Percentiles rank a stretch among this genome's conserved stretches.
Evolutionary conservation across 2,888 invertebrate species (phyloP).

Genomic region (Helicoverpa assulta): DNA sequence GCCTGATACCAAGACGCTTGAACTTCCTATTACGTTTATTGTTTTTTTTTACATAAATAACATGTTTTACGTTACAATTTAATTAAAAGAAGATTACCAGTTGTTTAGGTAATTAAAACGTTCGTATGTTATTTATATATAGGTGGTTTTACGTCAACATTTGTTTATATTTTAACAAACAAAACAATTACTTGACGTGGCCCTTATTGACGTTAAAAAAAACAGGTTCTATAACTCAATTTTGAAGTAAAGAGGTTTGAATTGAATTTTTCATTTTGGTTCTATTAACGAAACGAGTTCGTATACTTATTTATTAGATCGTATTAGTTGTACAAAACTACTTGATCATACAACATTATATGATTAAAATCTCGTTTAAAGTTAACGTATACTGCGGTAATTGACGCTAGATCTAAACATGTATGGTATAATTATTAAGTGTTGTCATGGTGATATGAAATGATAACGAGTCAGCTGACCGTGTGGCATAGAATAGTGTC

Average conservation of each 20-base stretch:
- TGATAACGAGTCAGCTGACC: conserved; percentile 80
- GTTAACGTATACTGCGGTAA: conserved; percentile 34
- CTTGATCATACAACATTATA: conserved; percentile 1
- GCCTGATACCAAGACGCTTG: conserved; percentile 17
- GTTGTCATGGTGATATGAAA: conserved; percentile 69
- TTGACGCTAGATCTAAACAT: conserved; percentile 34
- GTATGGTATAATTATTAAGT: conserved; percentile 54
- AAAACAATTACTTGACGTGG: too few relatives aligned
- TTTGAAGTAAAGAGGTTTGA: conserved; percentile 1
- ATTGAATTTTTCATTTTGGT: background rate
- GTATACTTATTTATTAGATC: background rate
- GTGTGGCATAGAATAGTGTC: conserved; percentile 76
- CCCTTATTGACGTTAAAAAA: too few relatives aligned
- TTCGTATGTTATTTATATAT: background rate
- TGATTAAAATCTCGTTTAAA: conserved; percentile 17
- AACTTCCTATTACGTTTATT: conserved; percentile 44
- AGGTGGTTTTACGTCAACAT: background rate
- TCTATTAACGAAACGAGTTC: background rate
- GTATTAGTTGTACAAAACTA: background rate
- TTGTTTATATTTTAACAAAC: background rate
- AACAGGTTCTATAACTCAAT: background rate
- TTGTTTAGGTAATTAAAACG: background rate
- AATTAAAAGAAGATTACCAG: background rate
- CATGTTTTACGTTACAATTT: conserved; percentile 14
- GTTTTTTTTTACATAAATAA: conserved; percentile 17